Base-by-base conservation (phyloP, 1,140 invertebrate species). In the Drosophila kepulauana region DNA sequence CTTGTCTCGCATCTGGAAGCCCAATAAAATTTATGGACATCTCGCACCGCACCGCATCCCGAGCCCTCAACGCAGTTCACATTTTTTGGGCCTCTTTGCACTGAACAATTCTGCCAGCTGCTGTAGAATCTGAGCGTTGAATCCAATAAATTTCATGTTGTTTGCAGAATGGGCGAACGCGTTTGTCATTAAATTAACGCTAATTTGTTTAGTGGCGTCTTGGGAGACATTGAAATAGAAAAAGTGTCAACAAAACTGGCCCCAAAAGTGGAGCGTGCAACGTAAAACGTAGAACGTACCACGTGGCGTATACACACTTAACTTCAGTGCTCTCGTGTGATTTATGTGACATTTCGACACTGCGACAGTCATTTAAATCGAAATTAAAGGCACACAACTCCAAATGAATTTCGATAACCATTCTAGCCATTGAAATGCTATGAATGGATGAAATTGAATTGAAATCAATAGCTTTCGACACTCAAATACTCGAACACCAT, bases 141-240 rank as follows among this genome's bases (percentile, higher is more conserved):
- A 78, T 45, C 63, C 84, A 70, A 88, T 88, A 88, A 88, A 88
- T 89, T 77, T 52, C 63, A 67, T 69, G 59, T 69, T 72, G 63
- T 68, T 43, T 51, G 69, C 16, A 70, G 82, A 80, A 68, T 76
- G 78, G 74, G 81, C 70, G 77, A 77, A 69, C 59, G 84, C 59
- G 84, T 84, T 69, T 81, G 85, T 89, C 85, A 89, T 89, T 89
- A 89, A 89, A 89, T 89, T 89, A 90, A 81, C 85, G 86, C 85
- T 89, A 89, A 89, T 89, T 89, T 89, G 85, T 89, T 89, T 89
- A 89, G 85, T 89, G 79, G 86, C 64, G 78, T 90, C 85, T 86
- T 73, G 85, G 85, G 85, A 90, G 86, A 90, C 82, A 89, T 89
- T 75, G 48, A 77, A 68, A 65, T 41, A 57, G 41, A 43, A 70